Evolutionary conservation across 2,888 invertebrate species (phyloP).

Genomic region (Scaeva pyrastri): DNA sequence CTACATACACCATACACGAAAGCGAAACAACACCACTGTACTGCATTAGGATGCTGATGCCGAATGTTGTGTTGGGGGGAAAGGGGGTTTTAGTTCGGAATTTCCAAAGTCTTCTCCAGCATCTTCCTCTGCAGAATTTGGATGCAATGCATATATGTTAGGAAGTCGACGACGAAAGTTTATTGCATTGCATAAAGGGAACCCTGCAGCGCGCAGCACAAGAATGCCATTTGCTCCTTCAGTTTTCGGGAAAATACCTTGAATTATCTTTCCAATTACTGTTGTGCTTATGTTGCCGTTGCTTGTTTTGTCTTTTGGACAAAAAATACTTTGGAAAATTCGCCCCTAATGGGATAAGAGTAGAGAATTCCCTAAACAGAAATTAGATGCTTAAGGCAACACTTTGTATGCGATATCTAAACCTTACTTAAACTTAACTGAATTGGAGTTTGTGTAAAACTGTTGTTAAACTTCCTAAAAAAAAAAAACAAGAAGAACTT

Average conservation of each 20-base stretch:
- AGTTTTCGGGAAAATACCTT: constrained; percentile 5
- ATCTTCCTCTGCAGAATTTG: constrained; percentile 39
- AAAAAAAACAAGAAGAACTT: too few species aligned
- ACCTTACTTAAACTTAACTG: too few species aligned
- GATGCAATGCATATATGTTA: not conserved
- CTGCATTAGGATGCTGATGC: constrained; percentile 3
- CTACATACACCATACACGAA: too few species aligned
- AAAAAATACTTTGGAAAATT: not conserved
- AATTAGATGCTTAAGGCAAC: not conserved
- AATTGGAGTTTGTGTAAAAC: too few species aligned
- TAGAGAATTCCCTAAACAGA: not conserved
- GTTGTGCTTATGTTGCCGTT: constrained; percentile 4
- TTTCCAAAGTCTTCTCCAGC: constrained; percentile 7
- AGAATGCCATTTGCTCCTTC: constrained; percentile 25
- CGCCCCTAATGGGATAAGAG: too few species aligned
- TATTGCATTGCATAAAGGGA: constrained; percentile 10
- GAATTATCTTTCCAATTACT: constrained; percentile 5
- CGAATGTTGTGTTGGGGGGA: constrained; percentile 3
- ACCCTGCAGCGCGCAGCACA: not conserved
- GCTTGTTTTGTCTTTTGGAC: not conserved
- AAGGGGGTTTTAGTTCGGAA: too few species aligned
- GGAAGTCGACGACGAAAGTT: constrained; percentile 17
- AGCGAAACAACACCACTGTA: not conserved
- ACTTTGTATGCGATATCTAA: too few species aligned
- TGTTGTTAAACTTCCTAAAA: too few species aligned